These are phyloP conservation scores for Gyps fulvus DNA, from an alignment of 2,113 vertebrate species.

Conservation along the genomic window DNA sequence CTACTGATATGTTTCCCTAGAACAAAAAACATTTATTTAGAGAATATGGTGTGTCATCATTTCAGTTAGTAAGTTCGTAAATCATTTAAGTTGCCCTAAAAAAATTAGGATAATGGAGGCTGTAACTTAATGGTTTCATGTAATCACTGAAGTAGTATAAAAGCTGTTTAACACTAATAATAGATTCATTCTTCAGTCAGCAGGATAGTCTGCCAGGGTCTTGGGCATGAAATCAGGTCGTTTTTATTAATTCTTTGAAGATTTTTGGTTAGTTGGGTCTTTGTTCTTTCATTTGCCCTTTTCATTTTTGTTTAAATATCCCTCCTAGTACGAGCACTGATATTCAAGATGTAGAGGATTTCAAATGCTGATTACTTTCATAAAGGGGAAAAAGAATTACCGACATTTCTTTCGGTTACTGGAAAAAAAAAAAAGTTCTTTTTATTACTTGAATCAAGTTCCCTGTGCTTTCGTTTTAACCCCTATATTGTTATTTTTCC, in stretches of 20 bases:
- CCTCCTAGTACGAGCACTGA: not conserved
- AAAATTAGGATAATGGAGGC: slow-evolving; percentile 25
- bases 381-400: slow-evolving; percentile 2
- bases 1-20: not conserved
- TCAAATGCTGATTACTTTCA: not conserved
- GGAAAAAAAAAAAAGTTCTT: not conserved
- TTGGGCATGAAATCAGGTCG: not conserved
- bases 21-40: slow-evolving; percentile 38
- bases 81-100: slow-evolving; percentile 34
- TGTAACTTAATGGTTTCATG: slow-evolving; percentile 38
- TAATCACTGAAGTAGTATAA: slow-evolving; percentile 30
- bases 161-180: slow-evolving; percentile 45
- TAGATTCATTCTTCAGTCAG: slow-evolving; percentile 25
- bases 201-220: slow-evolving; percentile 8
- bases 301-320: slow-evolving; percentile 8
- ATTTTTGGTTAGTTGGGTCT: not conserved
- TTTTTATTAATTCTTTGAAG: slow-evolving; percentile 31
- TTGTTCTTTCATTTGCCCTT: slow-evolving; percentile 30
- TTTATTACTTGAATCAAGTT: not conserved
- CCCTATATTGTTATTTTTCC: not conserved
- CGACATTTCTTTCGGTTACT: not conserved
- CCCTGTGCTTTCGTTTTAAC: not conserved
- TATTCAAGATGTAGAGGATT: not conserved
- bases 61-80: slow-evolving; percentile 17
- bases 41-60: not conserved